Percentiles rank a stretch among this genome's conserved stretches.
Conservation (phyloP, 2,113 vertebrate genomes). For the Micromys minutus region DNA sequence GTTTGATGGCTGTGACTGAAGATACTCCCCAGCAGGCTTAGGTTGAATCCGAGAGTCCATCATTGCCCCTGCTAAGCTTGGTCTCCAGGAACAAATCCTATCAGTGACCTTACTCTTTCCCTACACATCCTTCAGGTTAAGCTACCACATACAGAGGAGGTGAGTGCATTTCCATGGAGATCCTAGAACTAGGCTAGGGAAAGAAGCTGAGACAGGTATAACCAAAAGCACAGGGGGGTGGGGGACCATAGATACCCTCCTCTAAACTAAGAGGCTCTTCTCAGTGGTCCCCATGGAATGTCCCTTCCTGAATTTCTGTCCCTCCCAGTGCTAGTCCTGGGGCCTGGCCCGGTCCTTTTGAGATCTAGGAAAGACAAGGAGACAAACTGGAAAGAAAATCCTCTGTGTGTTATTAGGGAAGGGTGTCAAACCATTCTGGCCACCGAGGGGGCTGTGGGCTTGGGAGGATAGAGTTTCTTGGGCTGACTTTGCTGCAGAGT, state of each 20-base stretch:
- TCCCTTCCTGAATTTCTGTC: not conserved
- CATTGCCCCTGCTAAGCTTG: not conserved
- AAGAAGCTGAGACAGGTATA: not conserved
- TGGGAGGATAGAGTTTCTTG: constrained; percentile 76
- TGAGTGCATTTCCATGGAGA: fast-evolving
- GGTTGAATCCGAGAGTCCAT: not conserved
- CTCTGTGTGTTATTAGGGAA: constrained; percentile 46
- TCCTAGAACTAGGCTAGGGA: not conserved
- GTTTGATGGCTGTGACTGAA: not conserved
- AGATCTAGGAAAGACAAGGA: constrained; percentile 49
- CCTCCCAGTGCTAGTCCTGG: not conserved
- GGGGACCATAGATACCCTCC: not conserved
- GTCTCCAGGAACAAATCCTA: not conserved
- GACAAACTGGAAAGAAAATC: constrained; percentile 10
- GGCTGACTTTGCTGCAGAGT: constrained; percentile 55
- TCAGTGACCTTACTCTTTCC: not conserved
- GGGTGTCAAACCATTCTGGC: constrained; percentile 85
- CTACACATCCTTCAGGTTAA: not conserved
- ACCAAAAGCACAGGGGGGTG: not conserved
- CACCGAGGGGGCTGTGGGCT: constrained; percentile 78
- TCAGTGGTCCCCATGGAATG: not conserved
- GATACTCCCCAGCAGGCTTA: not conserved
- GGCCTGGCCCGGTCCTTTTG: not conserved
- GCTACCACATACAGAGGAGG: not conserved
- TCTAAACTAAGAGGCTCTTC: not conserved